Base-by-base conservation (phyloP, 1,140 invertebrate species). In the Drosophila orosa region DNA sequence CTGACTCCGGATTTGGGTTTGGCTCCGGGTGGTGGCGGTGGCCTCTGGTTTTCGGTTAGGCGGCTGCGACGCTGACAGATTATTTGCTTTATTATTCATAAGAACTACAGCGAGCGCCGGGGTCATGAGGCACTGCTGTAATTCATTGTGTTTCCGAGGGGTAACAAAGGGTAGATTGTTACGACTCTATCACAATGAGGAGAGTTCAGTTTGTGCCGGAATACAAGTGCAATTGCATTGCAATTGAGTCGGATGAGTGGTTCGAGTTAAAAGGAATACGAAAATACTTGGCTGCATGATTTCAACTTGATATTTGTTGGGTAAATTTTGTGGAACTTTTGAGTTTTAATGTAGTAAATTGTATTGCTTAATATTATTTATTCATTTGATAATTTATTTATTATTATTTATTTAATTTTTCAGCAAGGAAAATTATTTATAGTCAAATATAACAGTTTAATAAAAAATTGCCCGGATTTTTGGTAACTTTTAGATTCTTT, bases 11-110 rank as follows among this genome's bases (percentile, higher is more conserved):
- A 55, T 40, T 50, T 80, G 61, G 60, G 58, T 62, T 69, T 60
- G 57, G 59, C 54, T 77, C 31, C 29, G 60, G 66, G 66, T 66
- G 66, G 52, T 56, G 48, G 66, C 35, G 35, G 66, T 72, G 67
- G 57, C 65, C 60, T 78, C 45, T 42, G 60, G 62, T 82, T 58
- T 63, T 74, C 68, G 56, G 62, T 82, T 69, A 74, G 75, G 66
- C 76, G 67, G 68, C 85, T 89, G 84, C 80, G 80, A 89, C 84
- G 77, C 85, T 90, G 84, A 89, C 84, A 89, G 84, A 89, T 89
- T 89, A 89, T 89, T 90, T 80, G 85, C 85, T 89, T 89, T 89
- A 89, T 89, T 89, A 89, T 89, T 90, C 84, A 89, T 89, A 89
- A 89, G 85, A 78, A 86, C 65, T 71, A 71, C 60, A 52, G 60